Evolutionary conservation across 2,113 vertebrate species (phyloP), one percentile per base, ranked within the genome.

Genomic region (Hemichromis elongatus): DNA sequence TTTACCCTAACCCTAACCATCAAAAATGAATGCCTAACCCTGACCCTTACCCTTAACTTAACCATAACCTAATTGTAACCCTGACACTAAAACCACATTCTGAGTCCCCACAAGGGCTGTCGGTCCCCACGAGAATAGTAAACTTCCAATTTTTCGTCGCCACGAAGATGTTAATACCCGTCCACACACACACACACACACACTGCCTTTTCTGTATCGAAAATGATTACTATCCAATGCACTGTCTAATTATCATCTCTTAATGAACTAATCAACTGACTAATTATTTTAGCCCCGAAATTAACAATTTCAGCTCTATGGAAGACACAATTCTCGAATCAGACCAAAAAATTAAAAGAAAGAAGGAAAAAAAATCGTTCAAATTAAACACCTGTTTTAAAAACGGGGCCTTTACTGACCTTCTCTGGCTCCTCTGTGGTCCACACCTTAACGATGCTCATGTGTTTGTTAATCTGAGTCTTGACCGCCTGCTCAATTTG

Each of bases 401-500:
- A 68, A 68, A 52, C 1, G 12, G 3, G 59, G 13, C 21, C 4
- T 24, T 4, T 66, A 96, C 96, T 94, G 88, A 99, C 98, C 98
- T 98, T 97, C 79, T 85, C 88, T 1, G 94, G 90, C 52, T 94
- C 93, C 79, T 96, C 95, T 7, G 92, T 81, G 6, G 95, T 94
- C 94, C 96, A 95, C 83, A 96, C 96, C 93, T 97, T 96, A 56
- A 97, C 97, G 80, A 96, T 90, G n/a, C 37, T 93, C 47, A 96
- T 94, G 93, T 97, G 96, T 93, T 92, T 97, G 93, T 86, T 96
- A 81, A 98, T 90, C 89, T 96, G 95, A 45, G 86, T 89, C 93
- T 98, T 98, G 80, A 97, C 95, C 90, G 90, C 95, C 5, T 77
- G 77, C 85, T 99, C 98, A 0, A 98, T 94, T 83, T 93, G 90